Percentiles rank a stretch among this genome's conserved stretches.
These are phyloP conservation scores for Leptopilina drosophilae DNA, from an alignment of 2,888 invertebrate genomes.

Conservation along the genomic window DNA sequence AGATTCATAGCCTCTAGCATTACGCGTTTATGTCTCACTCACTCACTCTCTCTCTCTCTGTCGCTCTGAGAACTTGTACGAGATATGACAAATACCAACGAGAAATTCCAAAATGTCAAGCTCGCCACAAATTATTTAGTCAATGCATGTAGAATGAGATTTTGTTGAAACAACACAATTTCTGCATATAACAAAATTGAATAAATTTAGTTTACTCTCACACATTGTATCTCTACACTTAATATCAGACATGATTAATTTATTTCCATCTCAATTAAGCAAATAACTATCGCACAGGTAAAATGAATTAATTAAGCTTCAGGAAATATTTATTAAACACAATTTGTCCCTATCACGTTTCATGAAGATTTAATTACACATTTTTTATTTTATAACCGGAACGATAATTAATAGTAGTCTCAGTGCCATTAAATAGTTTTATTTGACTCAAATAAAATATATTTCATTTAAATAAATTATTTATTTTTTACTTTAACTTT, in stretches of 20 bases:
- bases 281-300: slow-evolving; percentile 6
- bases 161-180: slow-evolving; percentile 25
- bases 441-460: too few relatives aligned
- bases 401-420: too few relatives aligned
- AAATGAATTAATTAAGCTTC: neutral
- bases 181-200: neutral
- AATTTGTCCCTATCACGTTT: neutral
- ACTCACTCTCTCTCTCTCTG: too few relatives aligned
- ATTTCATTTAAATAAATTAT: too few relatives aligned
- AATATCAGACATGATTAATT: slow-evolving; percentile 12
- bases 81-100: slow-evolving; percentile 13
- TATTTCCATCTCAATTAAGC: slow-evolving; percentile 25
- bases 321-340: neutral
- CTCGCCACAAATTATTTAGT: slow-evolving; percentile 23
- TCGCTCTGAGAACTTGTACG: neutral
- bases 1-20: slow-evolving; percentile 5
- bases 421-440: too few relatives aligned
- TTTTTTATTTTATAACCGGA: too few relatives aligned
- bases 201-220: neutral
- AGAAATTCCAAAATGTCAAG: neutral
- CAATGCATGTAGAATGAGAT: neutral
- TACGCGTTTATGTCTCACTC: neutral
- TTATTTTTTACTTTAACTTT: too few relatives aligned
- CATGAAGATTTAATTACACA: neutral
- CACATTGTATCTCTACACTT: neutral